phyloP scores from a whole-genome alignment of 1,140 invertebrate species.

The Saxidomus purpurata region DNA sequence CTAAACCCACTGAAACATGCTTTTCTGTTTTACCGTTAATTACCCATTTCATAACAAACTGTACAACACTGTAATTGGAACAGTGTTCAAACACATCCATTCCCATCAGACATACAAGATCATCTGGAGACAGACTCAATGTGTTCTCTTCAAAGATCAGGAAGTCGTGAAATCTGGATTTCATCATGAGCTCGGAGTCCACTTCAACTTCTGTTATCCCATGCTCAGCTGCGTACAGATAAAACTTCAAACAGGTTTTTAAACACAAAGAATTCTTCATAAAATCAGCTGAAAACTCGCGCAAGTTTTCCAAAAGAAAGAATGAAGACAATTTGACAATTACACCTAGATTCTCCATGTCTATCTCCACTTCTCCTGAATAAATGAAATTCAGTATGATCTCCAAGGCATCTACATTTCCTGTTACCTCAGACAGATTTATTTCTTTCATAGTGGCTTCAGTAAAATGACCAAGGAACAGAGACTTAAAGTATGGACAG shows the following conservation, averaged over 20 bases:
- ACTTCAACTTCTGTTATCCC: constrained; percentile 30
- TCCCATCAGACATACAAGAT: constrained; percentile 24
- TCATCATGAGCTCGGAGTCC: constrained; percentile 41
- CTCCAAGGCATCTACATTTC: constrained; percentile 35
- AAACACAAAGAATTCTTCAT: constrained; percentile 33
- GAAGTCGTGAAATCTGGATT: constrained; percentile 51
- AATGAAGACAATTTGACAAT: constrained; percentile 62
- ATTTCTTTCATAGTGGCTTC: constrained; percentile 61
- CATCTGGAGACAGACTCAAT: constrained; percentile 37
- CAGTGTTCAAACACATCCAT: constrained; percentile 47
- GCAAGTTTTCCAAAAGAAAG: constrained; percentile 44
- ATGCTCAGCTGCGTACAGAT: constrained; percentile 50
- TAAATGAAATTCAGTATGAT: constrained; percentile 54
- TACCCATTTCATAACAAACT: constrained; percentile 56
- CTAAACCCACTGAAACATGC: constrained; percentile 29
- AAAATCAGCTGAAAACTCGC: constrained; percentile 29
- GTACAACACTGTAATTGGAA: constrained; percentile 7
- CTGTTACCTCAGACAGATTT: constrained; percentile 50
- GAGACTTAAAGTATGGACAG: constrained; percentile 38
- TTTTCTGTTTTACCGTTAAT: constrained; percentile 30
- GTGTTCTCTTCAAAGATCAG: constrained; percentile 51
- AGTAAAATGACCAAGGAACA: constrained; percentile 58
- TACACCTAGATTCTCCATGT: constrained; percentile 34
- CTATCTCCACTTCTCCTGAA: constrained; percentile 52
- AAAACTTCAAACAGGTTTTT: constrained; percentile 54